These are phyloP conservation scores for Ctenoplectra terminalis DNA, from an alignment of 1,140 invertebrate species.

Conservation along the genomic window DNA sequence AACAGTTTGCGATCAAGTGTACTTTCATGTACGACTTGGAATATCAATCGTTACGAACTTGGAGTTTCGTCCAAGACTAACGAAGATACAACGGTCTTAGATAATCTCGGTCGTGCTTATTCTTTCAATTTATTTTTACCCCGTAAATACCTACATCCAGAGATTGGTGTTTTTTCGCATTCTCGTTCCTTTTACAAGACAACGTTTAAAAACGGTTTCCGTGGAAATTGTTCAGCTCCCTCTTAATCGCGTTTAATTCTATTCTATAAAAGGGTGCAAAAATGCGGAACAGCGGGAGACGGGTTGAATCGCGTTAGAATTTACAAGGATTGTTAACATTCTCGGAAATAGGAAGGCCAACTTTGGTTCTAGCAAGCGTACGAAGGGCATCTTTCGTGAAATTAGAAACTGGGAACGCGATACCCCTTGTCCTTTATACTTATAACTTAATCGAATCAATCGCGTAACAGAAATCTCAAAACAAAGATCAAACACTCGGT, in stretches of 20 bases:
- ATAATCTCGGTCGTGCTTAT: neutral
- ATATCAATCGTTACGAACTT: neutral
- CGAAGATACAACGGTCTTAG: neutral
- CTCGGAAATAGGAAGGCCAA: slow-evolving; percentile 20
- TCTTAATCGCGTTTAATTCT: slow-evolving; percentile 6
- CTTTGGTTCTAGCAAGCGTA: slow-evolving; percentile 44
- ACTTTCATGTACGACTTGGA: neutral
- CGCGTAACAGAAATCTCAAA: too few relatives aligned
- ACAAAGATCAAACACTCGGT: too few relatives aligned
- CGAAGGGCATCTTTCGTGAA: slow-evolving; percentile 44
- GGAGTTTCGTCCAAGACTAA: neutral
- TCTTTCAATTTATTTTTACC: neutral
- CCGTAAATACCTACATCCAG: neutral
- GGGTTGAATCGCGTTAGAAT: slow-evolving; percentile 36
- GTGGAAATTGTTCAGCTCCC: too few relatives aligned
- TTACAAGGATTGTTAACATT: slow-evolving; percentile 20
- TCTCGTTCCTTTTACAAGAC: neutral
- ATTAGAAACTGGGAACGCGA: slow-evolving; percentile 33
- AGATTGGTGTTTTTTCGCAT: neutral
- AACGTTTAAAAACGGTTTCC: too few relatives aligned
- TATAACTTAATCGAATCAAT: too few relatives aligned
- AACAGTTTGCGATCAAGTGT: neutral
- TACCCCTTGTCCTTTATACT: neutral
- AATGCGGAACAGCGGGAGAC: slow-evolving; percentile 9
- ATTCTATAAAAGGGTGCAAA: neutral